Evolutionary conservation across 35 echinoderm and acorn worm genomes (phyloP), one percentile per base, ranked within the genome.

Genomic region (Strongylocentrotus purpuratus): DNA sequence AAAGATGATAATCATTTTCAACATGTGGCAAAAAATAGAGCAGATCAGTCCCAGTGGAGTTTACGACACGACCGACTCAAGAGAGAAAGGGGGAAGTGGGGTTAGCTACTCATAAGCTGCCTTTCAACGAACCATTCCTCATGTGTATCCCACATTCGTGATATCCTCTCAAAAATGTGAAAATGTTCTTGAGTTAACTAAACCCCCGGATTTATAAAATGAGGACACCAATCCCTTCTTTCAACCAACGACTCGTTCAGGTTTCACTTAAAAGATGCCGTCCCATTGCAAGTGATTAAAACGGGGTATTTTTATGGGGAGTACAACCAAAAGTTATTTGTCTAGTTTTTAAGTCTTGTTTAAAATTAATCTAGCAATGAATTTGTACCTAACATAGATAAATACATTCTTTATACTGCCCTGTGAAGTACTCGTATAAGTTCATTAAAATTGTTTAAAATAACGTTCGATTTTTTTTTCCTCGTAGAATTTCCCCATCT

Each of bases 131-230:
- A 78, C 25, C 25, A 15, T 22, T 7, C 28, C 65, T 78, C 65
- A 22, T 78, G 65, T 28, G 65, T 78, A 78, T n/a, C 65, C 65
- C 65, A n/a, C 65, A 78, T 78, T 78, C 65, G 65, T 78, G 65
- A n/a, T 78, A 28, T 78, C 65, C 65, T n/a, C 28, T 78, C 65
- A 78, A 78, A 78, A 78, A 78, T 78, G 65, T 78, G 65, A 78
- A 78, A 78, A 78, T 78, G 65, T 78, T 78, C 65, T n/a, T 4
- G 28, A 78, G 28, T 78, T 78, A 22, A 78, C 65, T 78, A 22
- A 78, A 22, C 20, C 20, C 22, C 22, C 20, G 65, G 65, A 78
- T 78, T 28, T 78, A 78, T 78, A n/a, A 78, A 41, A 78, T 78
- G 18, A 78, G 65, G 65, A 31, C 65, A 78, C 65, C 20, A 78